Base-by-base conservation (phyloP, 37 sponge, comb jelly and placozoan genomes). In the Halisarca cf. caerulea region DNA sequence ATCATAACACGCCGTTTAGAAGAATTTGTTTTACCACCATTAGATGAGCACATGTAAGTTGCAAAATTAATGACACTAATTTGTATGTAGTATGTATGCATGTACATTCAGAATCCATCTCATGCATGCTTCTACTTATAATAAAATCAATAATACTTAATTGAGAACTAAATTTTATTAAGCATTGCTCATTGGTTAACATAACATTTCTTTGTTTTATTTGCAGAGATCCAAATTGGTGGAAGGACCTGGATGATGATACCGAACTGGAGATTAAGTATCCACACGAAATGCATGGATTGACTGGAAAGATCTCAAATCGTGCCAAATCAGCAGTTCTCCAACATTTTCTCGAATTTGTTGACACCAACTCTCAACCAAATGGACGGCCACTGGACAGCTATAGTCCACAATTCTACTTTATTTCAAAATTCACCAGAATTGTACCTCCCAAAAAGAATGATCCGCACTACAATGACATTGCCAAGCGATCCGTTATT, bases 371-470 rank as follows among this genome's bases (percentile, higher is more conserved):
- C 47, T 40, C 41, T 14, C 80, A 79, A 33, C 89, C 84, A 37
- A 89, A 89, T 66, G 84, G 89, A 0, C 66, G 89, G n/a, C 69
- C 45, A 58, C 32, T 80, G 18, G 89, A 74, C 17, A 83, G 84
- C 55, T 88, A 33, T 44, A 53, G 70, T 64, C 61, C 89, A 6
- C 69, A 83, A 28, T 88, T 58, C 47, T 83, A 37, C 68, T 88
- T 83, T 58, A 21, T 59, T 6, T 69, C 66, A 0, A 82, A 84
- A 32, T 84, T 80, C 6, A 58, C 32, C 3, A 21, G 61, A 47
- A 33, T 84, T 2, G 66, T 28, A 40, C 20, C 38, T 25, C 83
- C 78, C 24, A 70, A 27, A 23, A 58, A 82, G 2, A 30, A 37
- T 20, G 73, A 59, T 23, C 8, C 44, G 14, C 60, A 88, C 53